A percentile compares a stretch with the other conserved stretches of the same genome.
Evolutionary conservation across 30 jellyfish, hydroid and myxozoan species (phyloP).

Genomic region (Morbakka virulenta): DNA sequence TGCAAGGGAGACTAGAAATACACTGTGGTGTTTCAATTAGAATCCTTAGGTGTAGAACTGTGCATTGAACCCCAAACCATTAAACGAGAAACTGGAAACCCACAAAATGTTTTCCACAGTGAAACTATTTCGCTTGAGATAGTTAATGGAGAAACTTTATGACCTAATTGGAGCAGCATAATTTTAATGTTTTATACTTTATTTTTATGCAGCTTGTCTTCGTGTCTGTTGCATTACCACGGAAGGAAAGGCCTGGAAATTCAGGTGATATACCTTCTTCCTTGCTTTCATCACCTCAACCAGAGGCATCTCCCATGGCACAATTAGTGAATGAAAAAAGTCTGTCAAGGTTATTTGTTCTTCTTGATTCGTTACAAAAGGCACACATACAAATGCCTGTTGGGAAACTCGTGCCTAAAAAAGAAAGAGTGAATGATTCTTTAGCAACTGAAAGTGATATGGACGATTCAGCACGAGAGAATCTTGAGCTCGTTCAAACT

Average conservation of each 20-base stretch:
- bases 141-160: too few relatives aligned
- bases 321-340: constrained; percentile 70
- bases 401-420: background rate
- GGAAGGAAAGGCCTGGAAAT: constrained; percentile 69
- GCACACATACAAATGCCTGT: constrained; percentile 7
- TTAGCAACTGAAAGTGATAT: constrained; percentile 4
- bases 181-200: too few relatives aligned
- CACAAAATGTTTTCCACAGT: too few relatives aligned
- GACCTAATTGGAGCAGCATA: too few relatives aligned
- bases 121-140: too few relatives aligned
- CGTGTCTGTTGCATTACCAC: constrained; percentile 81
- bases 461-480: constrained; percentile 29
- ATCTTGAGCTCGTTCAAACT: constrained; percentile 36
- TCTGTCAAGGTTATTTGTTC: constrained; percentile 57
- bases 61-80: too few relatives aligned
- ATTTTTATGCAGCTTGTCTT: constrained; percentile 68
- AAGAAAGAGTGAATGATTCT: constrained; percentile 7
- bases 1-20: too few relatives aligned
- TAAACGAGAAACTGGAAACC: too few relatives aligned
- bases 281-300: constrained; percentile 75
- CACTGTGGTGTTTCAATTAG: too few relatives aligned
- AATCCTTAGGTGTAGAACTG: too few relatives aligned
- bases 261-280: constrained; percentile 84
- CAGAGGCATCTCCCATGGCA: constrained; percentile 92
- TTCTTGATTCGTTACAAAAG: constrained; percentile 75